These are phyloP conservation scores for Galerucella nymphaeae DNA, from an alignment of 2,888 invertebrate genomes.

Conservation along the genomic window DNA sequence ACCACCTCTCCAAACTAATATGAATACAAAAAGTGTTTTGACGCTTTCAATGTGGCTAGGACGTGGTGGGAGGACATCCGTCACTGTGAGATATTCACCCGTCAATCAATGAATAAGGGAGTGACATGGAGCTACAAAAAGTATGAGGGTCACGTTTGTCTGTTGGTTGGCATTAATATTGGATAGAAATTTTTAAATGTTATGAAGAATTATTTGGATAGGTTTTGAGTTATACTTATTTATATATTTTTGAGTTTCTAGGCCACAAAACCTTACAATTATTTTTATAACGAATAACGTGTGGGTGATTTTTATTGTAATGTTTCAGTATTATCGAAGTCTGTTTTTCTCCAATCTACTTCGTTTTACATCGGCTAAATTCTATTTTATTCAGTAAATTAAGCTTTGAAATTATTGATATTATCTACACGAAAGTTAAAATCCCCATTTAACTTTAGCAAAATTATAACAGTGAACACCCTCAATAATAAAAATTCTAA, in stretches of 20 bases:
- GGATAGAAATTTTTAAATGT: too few species aligned
- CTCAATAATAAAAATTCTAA: not conserved
- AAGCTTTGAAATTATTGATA: too few species aligned
- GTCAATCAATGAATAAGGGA: conserved; percentile 11
- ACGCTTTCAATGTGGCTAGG: conserved; percentile 8
- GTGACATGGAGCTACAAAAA: not conserved
- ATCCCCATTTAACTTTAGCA: not conserved
- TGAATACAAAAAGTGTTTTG: conserved; percentile 17
- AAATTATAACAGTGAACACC: not conserved
- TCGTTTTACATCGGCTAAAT: too few species aligned
- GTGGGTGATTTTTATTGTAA: too few species aligned
- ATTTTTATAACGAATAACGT: too few species aligned
- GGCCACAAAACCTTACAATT: too few species aligned
- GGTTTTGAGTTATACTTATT: too few species aligned
- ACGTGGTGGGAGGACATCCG: conserved; percentile 17
- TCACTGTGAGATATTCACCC: conserved; percentile 10
- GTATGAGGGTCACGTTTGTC: not conserved
- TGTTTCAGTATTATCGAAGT: too few species aligned
- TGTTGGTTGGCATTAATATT: not conserved
- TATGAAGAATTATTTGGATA: too few species aligned
- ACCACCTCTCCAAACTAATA: conserved; percentile 2
- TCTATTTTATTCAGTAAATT: too few species aligned
- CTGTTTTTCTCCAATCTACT: too few species aligned
- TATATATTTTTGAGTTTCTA: too few species aligned
- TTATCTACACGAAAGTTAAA: not conserved